Base-by-base conservation (phyloP, 64 coral and sea anemone genomes). In the Orbicella faveolata region DNA sequence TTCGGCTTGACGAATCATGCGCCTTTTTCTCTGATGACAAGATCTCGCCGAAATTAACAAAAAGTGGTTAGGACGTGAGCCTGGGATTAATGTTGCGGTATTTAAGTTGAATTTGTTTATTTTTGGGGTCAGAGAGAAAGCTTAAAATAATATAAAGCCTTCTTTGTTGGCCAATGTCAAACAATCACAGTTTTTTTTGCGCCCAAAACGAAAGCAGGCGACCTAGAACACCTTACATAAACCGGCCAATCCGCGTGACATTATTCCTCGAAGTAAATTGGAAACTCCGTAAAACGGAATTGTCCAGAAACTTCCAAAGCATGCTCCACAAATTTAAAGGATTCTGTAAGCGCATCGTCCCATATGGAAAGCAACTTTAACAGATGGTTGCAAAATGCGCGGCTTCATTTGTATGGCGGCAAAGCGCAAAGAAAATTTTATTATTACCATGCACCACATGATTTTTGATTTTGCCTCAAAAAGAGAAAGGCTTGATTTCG, bases 401-500 rank as follows among this genome's bases (percentile, higher is more conserved):
- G 82, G 82, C 82, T 23, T 85, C 34, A 70, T 70, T 85, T 68
- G 67, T 39, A 85, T 52, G 82, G 63, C 82, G 82, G 82, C 82
- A 70, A 72, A 85, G 16, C 41, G 82, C 41, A 85, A 85, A 85
- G 82, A 30, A 70, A 19, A 2, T 83, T 52, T 48, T 37, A 83
- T 83, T 83, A 65, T 85, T 85, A 41, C 13, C 10, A 52, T 52
- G 39, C 82, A 19, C 65, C 36, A 85, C 65, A 85, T 85, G 64
- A 72, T n/a, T 59, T 66, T 84, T 85, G 20, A 53, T 85, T 52
- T n/a, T 72, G n/a, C 63, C 16, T 85, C 61, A 69, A 85, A 30
- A 68, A 85, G 39, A 82, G 33, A 64, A 61, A 63, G 55, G n/a
- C 18, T 36, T 82, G 35, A 72, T 52, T 18, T 66, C 63, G 70